Conservation (phyloP, 2,797 vertebrate genomes). For the Poeciliopsis gracilis region DNA sequence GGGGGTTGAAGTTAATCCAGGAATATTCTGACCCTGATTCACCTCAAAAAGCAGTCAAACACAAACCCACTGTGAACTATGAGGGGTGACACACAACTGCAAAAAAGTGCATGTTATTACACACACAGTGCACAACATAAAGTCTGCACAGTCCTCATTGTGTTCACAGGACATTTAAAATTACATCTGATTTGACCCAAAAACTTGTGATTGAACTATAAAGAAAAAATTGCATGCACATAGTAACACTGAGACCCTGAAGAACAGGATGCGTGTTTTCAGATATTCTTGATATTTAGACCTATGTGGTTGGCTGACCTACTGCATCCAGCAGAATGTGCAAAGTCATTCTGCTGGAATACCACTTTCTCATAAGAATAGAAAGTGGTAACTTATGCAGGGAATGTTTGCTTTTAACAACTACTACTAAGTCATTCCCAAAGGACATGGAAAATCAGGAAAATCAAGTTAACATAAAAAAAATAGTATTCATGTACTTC, state of each 20-base stretch:
- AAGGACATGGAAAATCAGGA: not conserved
- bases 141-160: not conserved
- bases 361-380: slow-evolving; percentile 18
- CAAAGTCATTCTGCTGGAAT: too few relatives aligned
- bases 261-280: slow-evolving; percentile 35
- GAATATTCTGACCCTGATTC: not conserved
- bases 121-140: not conserved
- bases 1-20: not conserved
- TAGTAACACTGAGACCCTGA: slow-evolving; percentile 15
- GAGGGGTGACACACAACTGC: not conserved
- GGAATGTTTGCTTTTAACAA: slow-evolving; percentile 4
- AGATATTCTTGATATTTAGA: slow-evolving; percentile 54
- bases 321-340: slow-evolving; percentile 12
- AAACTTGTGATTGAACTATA: slow-evolving; percentile 13
- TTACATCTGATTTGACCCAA: slow-evolving; percentile 13
- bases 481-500: not conserved
- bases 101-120: not conserved
- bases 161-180: slow-evolving; percentile 3
- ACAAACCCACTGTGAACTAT: not conserved
- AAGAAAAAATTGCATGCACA: slow-evolving; percentile 6
- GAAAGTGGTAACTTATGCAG: not conserved
- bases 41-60: not conserved
- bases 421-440: not conserved
- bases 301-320: slow-evolving; percentile 42
- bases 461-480: not conserved